Percentiles rank a stretch among this genome's conserved stretches.
These are phyloP conservation scores for Lasioglossum morio DNA, from an alignment of 2,888 invertebrate genomes.

Conservation along the genomic window DNA sequence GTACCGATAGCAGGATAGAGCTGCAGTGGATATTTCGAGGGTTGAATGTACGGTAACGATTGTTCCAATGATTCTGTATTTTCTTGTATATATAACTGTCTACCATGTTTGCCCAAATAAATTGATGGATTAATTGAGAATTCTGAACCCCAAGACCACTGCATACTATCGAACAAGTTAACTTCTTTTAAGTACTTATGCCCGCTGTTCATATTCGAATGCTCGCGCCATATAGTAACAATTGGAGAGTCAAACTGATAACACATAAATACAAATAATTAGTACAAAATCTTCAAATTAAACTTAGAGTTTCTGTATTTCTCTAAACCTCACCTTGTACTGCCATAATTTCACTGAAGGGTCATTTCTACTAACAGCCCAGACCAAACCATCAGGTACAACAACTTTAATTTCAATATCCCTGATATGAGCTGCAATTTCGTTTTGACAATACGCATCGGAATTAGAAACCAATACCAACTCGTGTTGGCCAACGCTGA, in stretches of 20 bases:
- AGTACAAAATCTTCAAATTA: background rate
- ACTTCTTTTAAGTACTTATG: slow-evolving; percentile 87
- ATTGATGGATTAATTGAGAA: slow-evolving; percentile 87
- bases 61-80: slow-evolving; percentile 73
- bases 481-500: slow-evolving; percentile 96
- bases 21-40: slow-evolving; percentile 89
- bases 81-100: slow-evolving; percentile 87
- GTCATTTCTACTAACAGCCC: slow-evolving; percentile 87
- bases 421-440: slow-evolving; percentile 58
- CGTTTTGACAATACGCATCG: slow-evolving; percentile 84
- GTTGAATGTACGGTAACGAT: slow-evolving; percentile 44
- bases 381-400: slow-evolving; percentile 90
- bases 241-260: slow-evolving; percentile 92
- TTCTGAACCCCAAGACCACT: slow-evolving; percentile 84
- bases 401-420: slow-evolving; percentile 88
- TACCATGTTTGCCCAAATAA: slow-evolving; percentile 94
- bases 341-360: slow-evolving; percentile 89
- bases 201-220: slow-evolving; percentile 80
- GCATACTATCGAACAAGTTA: slow-evolving; percentile 90
- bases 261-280: slow-evolving; percentile 26
- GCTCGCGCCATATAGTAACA: slow-evolving; percentile 94
- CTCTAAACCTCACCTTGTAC: slow-evolving; percentile 87
- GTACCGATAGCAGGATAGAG: slow-evolving; percentile 88
- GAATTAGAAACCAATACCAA: slow-evolving; percentile 87
- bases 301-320: background rate